Conservation (phyloP, 2,113 vertebrate genomes). For the Oncorhynchus gorbuscha region DNA sequence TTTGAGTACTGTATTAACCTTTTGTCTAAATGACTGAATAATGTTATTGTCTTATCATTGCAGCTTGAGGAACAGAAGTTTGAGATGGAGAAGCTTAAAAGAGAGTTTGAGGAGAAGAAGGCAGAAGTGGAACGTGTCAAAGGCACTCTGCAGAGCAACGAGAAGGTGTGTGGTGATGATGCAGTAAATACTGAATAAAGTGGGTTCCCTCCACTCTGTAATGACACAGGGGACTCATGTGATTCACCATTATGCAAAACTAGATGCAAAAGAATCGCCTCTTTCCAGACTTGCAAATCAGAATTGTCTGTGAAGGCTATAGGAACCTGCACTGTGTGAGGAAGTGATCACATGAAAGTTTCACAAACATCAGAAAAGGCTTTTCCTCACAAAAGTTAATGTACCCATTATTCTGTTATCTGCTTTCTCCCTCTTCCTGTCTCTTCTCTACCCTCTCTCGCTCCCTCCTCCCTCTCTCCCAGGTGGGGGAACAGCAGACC, state of each 20-base stretch:
- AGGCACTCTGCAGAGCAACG: conserved; percentile 72
- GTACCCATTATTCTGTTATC: neutral
- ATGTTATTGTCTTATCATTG: conserved; percentile 3
- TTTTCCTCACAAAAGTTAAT: neutral
- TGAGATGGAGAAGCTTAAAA: conserved; percentile 84
- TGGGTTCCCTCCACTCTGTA: neutral
- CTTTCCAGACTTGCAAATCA: neutral
- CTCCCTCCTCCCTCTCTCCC: conserved; percentile 2
- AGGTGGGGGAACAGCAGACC: conserved; percentile 75
- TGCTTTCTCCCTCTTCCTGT: conserved; percentile 31
- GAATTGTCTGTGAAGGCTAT: neutral
- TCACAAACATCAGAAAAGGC: neutral
- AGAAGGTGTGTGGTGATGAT: conserved; percentile 73
- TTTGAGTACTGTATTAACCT: neutral
- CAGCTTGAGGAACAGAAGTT: conserved; percentile 92
- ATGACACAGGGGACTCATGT: neutral
- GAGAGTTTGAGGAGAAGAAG: conserved; percentile 80
- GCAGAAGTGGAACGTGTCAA: conserved; percentile 77
- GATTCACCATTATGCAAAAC: neutral
- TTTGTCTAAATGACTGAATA: neutral
- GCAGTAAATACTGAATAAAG: neutral
- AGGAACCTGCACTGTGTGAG: neutral
- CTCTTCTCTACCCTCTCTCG: neutral
- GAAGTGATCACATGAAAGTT: neutral
- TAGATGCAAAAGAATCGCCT: too few relatives aligned